Evolutionary conservation across 2,888 invertebrate genomes (phyloP).

Genomic region (Melolontha melolontha): DNA sequence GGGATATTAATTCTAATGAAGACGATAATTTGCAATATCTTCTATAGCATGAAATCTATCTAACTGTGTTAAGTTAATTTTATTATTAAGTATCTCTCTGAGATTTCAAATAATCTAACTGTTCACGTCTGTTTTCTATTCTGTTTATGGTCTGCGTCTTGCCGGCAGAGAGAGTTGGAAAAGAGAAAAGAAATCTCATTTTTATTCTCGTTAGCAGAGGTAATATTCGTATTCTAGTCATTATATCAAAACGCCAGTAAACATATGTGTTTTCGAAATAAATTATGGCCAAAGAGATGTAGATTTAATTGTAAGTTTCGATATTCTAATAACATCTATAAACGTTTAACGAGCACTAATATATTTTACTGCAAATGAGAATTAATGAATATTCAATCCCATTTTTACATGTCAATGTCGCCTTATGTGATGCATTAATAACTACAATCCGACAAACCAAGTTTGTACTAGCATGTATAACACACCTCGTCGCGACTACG

Average conservation of each 20-base stretch:
- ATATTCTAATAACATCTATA: no score
- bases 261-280: no score
- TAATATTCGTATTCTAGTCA: neutral
- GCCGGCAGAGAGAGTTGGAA: conserved; percentile 24
- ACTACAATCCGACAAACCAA: no score
- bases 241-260: neutral
- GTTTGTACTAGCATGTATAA: no score
- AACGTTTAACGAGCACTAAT: no score
- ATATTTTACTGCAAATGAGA: no score
- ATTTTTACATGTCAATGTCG: no score
- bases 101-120: neutral
- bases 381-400: no score
- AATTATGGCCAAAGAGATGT: no score
- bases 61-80: conserved; percentile 32
- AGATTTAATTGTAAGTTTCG: no score
- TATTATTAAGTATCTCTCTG: conserved; percentile 6
- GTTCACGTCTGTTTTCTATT: conserved; percentile 26
- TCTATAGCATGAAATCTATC: neutral
- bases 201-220: conserved; percentile 1
- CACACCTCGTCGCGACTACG: no score
- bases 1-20: conserved; percentile 8
- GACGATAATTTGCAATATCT: conserved; percentile 4
- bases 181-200: conserved; percentile 15
- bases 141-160: conserved; percentile 17
- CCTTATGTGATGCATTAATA: no score